Evolutionary conservation across 1,140 invertebrate genomes (phyloP).

Genomic region (Trachymyrmex septentrionalis): DNA sequence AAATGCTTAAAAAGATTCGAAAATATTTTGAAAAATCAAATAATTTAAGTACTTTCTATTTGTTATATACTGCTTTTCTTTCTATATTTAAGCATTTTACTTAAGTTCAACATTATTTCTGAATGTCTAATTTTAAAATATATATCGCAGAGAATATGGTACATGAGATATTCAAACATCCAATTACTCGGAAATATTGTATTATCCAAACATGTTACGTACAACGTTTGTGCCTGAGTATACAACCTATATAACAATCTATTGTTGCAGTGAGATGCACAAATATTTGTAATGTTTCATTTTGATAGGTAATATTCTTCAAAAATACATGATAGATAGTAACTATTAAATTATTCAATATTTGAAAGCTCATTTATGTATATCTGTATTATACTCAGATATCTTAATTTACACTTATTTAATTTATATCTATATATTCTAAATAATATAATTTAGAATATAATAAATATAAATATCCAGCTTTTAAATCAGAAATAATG

Average conservation of each 20-base stretch:
- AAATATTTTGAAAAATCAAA: neutral
- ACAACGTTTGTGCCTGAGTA: neutral
- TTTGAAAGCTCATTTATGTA: neutral
- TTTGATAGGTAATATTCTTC: neutral
- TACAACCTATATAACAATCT: neutral
- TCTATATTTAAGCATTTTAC: neutral
- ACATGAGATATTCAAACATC: neutral
- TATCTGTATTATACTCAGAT: neutral
- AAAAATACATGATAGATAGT: neutral
- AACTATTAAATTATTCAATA: slow-evolving; percentile 2
- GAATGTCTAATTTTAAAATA: slow-evolving; percentile 19
- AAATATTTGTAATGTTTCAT: slow-evolving; percentile 18
- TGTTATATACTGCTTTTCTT: neutral
- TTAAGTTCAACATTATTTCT: neutral
- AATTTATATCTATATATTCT: slow-evolving; percentile 4
- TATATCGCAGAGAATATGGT: neutral
- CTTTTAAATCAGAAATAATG: neutral
- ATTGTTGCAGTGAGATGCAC: neutral
- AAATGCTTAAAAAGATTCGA: neutral
- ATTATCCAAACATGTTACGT: neutral
- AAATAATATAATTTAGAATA: slow-evolving; percentile 15
- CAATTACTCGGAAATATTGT: slow-evolving; percentile 7
- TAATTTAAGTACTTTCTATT: neutral
- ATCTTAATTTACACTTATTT: neutral
- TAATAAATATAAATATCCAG: neutral